Base-by-base conservation (phyloP, 2,888 invertebrate genomes). In the Globia sparganii region DNA sequence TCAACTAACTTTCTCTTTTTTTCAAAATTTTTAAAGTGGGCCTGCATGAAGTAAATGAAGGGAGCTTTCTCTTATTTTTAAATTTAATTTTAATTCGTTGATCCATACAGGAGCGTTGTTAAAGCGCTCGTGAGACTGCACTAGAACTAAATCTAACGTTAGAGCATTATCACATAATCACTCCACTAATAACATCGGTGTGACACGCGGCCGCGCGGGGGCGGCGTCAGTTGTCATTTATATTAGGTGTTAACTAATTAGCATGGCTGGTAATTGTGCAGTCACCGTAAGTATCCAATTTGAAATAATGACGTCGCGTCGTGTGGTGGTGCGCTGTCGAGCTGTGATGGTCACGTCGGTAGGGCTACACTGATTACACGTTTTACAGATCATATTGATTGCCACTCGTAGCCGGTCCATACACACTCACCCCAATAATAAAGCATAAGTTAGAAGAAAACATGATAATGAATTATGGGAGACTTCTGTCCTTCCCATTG, bases 1-100 rank as follows among this genome's bases (percentile, higher is more conserved):
- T 82, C 67, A 40, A 69, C 71, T 78, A 88, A 91, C 90, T 91
- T n/a, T n/a, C n/a, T n/a, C n/a, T n/a, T n/a, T n/a, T n/a, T n/a
- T n/a, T 87, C 76, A 76, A 85, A 84, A 88, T 89, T 88, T 89
- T 90, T 87, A 81, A 78, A 87, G 83, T 79, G 80, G 49, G 62
- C 67, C 76, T 67, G 62, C 84, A 82, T 85, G 81, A 87, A 88
- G 81, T 84, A 78, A 89, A 85, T 80, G 82, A 83, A 62, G 65
- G 43, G 25, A 68, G 70, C 71, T 78, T 53, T 73, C 58, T 73
- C 59, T 74, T 72, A 79, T 79, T 86, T 72, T 66, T 21, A 69
- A n/a, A 62, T 68, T 58, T 59, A 53, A 58, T 56, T 77, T 69
- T 49, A 58, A 77, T 74, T 77, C 49, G 21, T 53, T 75, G 78